Conservation (phyloP, 2,797 vertebrate genomes). For the Gymnopithys bicolor region DNA sequence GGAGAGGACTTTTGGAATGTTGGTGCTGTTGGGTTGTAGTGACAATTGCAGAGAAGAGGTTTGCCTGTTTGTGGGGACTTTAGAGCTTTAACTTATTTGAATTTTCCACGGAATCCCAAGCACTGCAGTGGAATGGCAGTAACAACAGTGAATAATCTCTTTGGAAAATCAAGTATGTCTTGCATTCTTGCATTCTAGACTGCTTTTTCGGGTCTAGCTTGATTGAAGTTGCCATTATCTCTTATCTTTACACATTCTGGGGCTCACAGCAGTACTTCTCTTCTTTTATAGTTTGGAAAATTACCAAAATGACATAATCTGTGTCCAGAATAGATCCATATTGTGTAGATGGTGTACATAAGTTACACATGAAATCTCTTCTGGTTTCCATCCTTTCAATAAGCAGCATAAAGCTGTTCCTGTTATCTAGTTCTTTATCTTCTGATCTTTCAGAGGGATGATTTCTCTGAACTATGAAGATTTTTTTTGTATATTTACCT, state of each 20-base stretch:
- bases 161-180: background rate
- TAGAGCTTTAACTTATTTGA: background rate
- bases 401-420: background rate
- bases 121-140: background rate
- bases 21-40: background rate
- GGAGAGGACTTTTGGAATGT: background rate
- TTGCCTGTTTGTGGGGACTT: background rate
- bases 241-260: background rate
- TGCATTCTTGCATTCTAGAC: background rate
- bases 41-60: background rate
- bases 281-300: background rate
- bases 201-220: background rate
- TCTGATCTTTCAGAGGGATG: background rate
- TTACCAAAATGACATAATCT: background rate
- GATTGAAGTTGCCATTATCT: background rate
- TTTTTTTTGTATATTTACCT: background rate
- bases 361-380: background rate
- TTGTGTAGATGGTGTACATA: background rate
- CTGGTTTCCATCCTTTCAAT: background rate
- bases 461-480: background rate
- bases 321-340: background rate
- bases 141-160: background rate
- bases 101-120: background rate
- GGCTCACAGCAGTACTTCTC: background rate
- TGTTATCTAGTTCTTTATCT: background rate